Evolutionary conservation across 2,797 vertebrate species (phyloP).

Genomic region (Channallabes apus): DNA sequence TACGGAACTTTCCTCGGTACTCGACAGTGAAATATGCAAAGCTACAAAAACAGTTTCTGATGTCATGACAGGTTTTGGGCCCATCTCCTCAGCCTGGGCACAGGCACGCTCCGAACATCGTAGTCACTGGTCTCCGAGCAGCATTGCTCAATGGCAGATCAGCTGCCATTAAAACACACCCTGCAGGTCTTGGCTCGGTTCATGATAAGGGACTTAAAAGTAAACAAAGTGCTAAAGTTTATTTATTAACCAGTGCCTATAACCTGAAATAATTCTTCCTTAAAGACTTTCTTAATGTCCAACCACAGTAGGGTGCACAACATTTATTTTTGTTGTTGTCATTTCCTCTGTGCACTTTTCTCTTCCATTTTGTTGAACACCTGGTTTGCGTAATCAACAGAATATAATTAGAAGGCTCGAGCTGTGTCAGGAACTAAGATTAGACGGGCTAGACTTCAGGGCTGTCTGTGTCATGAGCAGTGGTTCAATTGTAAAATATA

Average conservation of each 20-base stretch:
- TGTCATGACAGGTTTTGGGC: neutral
- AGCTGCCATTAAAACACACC: conserved; percentile 11
- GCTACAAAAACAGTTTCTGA: neutral
- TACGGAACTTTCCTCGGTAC: neutral
- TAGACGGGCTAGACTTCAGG: neutral
- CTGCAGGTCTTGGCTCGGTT: neutral
- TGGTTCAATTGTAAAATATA: neutral
- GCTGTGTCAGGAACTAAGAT: neutral
- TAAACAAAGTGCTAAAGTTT: neutral
- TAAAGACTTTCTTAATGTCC: neutral
- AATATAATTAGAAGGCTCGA: neutral
- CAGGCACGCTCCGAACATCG: neutral
- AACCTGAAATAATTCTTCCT: neutral
- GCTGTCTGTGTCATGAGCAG: neutral
- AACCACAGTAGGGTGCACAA: neutral
- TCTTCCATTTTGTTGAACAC: neutral
- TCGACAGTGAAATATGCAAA: neutral
- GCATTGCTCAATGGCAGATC: neutral
- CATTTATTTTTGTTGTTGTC: neutral
- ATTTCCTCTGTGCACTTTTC: neutral
- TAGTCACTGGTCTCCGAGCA: neutral
- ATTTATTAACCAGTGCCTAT: neutral
- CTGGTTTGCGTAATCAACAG: neutral
- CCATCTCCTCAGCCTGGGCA: neutral
- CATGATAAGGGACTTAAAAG: neutral